Evolutionary conservation across 2,797 vertebrate species (phyloP), one percentile per base, ranked within the genome.

Genomic region (Hephaestus fuliginosus): DNA sequence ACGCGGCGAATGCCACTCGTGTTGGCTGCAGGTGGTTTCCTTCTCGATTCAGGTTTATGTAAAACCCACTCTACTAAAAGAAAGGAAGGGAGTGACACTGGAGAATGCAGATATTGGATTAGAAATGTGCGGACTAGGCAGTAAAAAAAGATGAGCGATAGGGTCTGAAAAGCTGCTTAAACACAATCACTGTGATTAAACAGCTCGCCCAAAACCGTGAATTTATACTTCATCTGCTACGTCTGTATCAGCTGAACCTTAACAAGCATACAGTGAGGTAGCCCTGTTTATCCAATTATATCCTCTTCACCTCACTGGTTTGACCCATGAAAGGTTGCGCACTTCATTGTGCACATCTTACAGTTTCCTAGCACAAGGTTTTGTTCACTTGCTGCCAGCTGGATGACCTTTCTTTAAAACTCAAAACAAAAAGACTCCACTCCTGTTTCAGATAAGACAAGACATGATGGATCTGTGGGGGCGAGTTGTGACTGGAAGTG

Each of bases 21-120:
- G 69, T 70, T 49, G 61, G 81, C 84, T 85, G 75, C 82, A 87
- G 67, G 82, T 85, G 66, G 57, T 74, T 86, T 81, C 81, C 82
- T 82, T 72, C 85, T 88, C 65, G 67, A 83, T 82, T 87, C 73
- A 78, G 60, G 61, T 92, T 90, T 86, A 92, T 71, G 62, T 88
- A 92, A 92, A 81, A 86, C 74, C 62, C 56, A 80, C 61, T 83
- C 33, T 71, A 81, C 69, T 72, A 74, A 63, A 51, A 67, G 57
- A 25, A 46, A 44, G 36, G 30, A 4, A 28, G 15, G 12, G 55
- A 48, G 64, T 10, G 22, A 70, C 39, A 73, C 14, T 53, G 30
- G 70, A 60, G 28, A 66, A 44, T 8, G 44, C 66, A 66, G 44
- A 72, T 36, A 56, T 14, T 70, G 43, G 74, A 68, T 77, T 67